phyloP scores from a whole-genome alignment of 1,140 invertebrate species.

The Drosophila repletoides region DNA sequence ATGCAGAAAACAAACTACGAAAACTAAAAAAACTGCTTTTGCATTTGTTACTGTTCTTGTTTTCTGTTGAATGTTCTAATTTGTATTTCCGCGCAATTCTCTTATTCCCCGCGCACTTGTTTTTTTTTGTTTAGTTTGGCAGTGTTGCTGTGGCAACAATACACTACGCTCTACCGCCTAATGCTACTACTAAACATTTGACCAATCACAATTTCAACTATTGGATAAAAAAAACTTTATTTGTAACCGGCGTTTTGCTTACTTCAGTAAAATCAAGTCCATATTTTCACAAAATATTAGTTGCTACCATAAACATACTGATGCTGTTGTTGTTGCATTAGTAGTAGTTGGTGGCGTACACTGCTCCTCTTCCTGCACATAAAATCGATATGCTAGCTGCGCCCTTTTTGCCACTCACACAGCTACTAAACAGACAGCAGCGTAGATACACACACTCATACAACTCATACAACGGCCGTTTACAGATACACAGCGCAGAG shows the following conservation, averaged over 20 bases:
- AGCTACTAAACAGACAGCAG: constrained; percentile 11
- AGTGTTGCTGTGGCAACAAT: constrained; percentile 40
- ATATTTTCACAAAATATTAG: not conserved
- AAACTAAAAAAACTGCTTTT: constrained; percentile 5
- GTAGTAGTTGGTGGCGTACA: constrained; percentile 41
- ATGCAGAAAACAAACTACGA: constrained; percentile 14
- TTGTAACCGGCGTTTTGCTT: constrained; percentile 8
- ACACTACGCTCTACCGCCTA: constrained; percentile 4
- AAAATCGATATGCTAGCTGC: constrained; percentile 74
- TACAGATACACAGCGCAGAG: constrained; percentile 70
- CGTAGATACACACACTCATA: constrained; percentile 8
- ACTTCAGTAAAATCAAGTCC: not conserved
- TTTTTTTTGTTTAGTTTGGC: constrained; percentile 14
- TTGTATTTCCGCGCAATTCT: constrained; percentile 58
- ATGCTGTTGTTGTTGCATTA: constrained; percentile 27
- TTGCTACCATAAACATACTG: constrained; percentile 11
- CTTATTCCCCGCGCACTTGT: constrained; percentile 7
- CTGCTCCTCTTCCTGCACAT: constrained; percentile 60
- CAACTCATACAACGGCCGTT: constrained; percentile 19
- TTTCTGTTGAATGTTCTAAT: constrained; percentile 52
- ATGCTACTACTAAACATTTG: constrained; percentile 8
- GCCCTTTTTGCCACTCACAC: constrained; percentile 67
- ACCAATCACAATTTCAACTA: constrained; percentile 6
- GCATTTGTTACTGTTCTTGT: constrained; percentile 19
- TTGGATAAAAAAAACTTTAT: constrained; percentile 24